phyloP scores from a whole-genome alignment of 2,797 vertebrate genomes.

The Geotria australis region DNA sequence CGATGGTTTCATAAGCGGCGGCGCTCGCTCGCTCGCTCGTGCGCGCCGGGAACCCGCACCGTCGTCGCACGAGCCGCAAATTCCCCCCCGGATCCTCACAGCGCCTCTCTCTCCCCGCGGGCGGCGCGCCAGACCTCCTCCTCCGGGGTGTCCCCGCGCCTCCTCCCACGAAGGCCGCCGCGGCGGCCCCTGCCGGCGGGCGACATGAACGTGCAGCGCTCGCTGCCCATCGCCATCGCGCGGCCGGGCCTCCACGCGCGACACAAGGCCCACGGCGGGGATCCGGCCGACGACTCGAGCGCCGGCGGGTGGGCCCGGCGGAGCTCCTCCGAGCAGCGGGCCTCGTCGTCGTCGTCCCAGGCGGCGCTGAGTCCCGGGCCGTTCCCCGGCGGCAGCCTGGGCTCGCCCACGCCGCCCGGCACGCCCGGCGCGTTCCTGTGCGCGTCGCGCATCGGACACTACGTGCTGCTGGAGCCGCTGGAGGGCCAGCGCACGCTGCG shows the following conservation, averaged over 20 bases:
- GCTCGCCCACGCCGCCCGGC: constrained; percentile 90
- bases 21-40: too few species aligned
- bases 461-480: constrained; percentile 91
- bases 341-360: constrained; percentile 65
- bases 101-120: too few species aligned
- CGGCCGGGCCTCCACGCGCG: constrained; percentile 74
- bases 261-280: constrained; percentile 71
- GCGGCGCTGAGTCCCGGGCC: constrained; percentile 82
- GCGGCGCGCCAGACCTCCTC: too few species aligned
- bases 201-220: constrained; percentile 98
- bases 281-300: too few species aligned
- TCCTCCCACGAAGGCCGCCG: too few species aligned
- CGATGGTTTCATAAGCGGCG: too few species aligned
- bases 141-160: too few species aligned
- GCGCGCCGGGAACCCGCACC: too few species aligned
- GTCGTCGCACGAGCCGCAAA: too few species aligned
- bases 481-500: constrained; percentile 95
- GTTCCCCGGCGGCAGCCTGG: constrained; percentile 24
- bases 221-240: constrained; percentile 93
- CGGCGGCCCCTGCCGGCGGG: too few species aligned
- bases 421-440: constrained; percentile 92
- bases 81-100: too few species aligned
- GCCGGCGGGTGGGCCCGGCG: background rate
- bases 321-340: constrained; percentile 40
- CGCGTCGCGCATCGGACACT: constrained; percentile 93